Evolutionary conservation across 2,797 vertebrate genomes (phyloP), one percentile per base, ranked within the genome.

Genomic region (Neostethus bicornis): DNA sequence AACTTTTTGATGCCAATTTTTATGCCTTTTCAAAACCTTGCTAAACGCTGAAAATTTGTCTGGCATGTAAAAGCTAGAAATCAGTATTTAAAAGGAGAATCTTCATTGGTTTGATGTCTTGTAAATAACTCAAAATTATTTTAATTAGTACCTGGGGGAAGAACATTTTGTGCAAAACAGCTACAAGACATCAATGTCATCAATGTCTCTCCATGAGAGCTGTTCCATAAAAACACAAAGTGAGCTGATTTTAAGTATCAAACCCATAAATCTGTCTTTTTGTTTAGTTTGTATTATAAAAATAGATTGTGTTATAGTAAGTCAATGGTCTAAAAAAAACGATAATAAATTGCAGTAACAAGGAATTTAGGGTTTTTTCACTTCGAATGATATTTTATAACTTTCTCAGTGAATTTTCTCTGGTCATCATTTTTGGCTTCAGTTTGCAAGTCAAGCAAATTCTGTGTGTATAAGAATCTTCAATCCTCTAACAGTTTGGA

Each of bases 281-380:
- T 61, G 70, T 61, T 55, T 70, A 29, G 31, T 28, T 28, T 9
- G 29, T 34, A n/a, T n/a, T 5, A 20, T 57, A 34, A 70, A 58
- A 72, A 80, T 79, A 66, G 46, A 77, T 75, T 67, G 70, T 77
- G 68, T 79, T 81, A 75, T 84, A 83, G 84, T 83, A 66, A 85
- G 67, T 46, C 80, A 64, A 73, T 37, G 31, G 67, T 55, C 31
- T n/a, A n/a, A n/a, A n/a, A n/a, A n/a, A n/a, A n/a, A n/a, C n/a
- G n/a, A n/a, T n/a, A n/a, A n/a, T n/a, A n/a, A n/a, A n/a, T n/a
- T n/a, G n/a, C n/a, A n/a, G n/a, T n/a, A n/a, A n/a, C n/a, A n/a
- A n/a, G n/a, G n/a, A n/a, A n/a, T n/a, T n/a, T n/a, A n/a, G n/a
- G n/a, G n/a, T n/a, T n/a, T n/a, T n/a, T n/a, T n/a, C n/a, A n/a